Conservation (phyloP, 2,888 invertebrate species). For the Drosophila cyrtoloma region DNA sequence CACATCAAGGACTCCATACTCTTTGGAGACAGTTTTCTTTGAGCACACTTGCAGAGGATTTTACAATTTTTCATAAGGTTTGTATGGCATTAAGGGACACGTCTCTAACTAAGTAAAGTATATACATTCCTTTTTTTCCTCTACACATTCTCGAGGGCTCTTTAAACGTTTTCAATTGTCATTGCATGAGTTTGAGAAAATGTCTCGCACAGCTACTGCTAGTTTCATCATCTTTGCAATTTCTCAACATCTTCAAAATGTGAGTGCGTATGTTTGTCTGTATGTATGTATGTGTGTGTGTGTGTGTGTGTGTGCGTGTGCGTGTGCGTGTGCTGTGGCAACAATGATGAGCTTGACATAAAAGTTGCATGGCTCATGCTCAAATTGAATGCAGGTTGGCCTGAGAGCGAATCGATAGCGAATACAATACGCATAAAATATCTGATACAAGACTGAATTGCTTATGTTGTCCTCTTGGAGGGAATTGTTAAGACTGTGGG, state of each 20-base stretch:
- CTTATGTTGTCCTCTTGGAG: neutral
- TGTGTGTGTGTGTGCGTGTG: neutral
- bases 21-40: neutral
- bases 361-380: constrained; percentile 51
- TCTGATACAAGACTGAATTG: constrained; percentile 29
- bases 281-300: neutral
- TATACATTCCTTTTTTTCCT: neutral
- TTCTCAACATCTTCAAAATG: neutral
- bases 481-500: neutral
- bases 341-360: constrained; percentile 23
- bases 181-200: neutral
- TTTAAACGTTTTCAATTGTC: constrained; percentile 15
- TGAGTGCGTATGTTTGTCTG: neutral
- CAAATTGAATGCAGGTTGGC: constrained; percentile 37
- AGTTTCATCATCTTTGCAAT: neutral
- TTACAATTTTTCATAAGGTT: neutral
- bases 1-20: neutral
- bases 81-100: neutral
- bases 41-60: neutral
- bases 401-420: constrained; percentile 46
- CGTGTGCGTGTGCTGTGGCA: neutral
- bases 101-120: neutral
- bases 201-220: neutral
- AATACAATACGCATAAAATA: constrained; percentile 49
- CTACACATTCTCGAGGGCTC: neutral